phyloP scores from a whole-genome alignment of 2,888 invertebrate genomes.

The Salticus scenicus region DNA sequence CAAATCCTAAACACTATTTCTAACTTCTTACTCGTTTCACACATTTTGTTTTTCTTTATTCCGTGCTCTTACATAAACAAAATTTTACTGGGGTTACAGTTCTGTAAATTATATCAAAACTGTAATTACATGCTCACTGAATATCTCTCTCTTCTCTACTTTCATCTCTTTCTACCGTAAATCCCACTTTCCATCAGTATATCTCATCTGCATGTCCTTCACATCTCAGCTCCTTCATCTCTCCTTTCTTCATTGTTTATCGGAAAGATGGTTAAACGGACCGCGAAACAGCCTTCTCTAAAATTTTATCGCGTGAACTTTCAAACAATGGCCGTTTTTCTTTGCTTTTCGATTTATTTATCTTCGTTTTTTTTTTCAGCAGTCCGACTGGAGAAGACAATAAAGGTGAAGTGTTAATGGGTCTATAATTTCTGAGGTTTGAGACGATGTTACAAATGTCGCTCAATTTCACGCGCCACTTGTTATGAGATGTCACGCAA shows the following conservation, averaged over 20 bases:
- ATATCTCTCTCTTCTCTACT: too few species aligned
- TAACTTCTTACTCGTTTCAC: too few species aligned
- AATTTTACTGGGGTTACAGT: too few species aligned
- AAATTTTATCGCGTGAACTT: not conserved
- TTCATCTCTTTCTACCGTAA: too few species aligned
- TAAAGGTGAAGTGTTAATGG: slow-evolving; percentile 34
- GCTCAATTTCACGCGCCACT: slow-evolving; percentile 39
- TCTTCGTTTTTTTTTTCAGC: not conserved
- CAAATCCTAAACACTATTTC: too few species aligned
- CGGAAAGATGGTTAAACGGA: not conserved
- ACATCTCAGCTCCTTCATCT: not conserved
- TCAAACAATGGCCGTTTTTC: not conserved
- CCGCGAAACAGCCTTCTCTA: not conserved
- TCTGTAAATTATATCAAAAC: too few species aligned
- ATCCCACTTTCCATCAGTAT: too few species aligned
- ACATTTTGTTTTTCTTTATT: too few species aligned
- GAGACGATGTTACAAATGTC: slow-evolving; percentile 51
- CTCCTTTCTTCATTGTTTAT: not conserved
- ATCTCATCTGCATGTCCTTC: too few species aligned
- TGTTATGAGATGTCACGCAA: slow-evolving; percentile 30
- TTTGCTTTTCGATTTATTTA: too few species aligned
- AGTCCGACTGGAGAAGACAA: slow-evolving; percentile 10
- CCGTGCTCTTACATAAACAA: too few species aligned
- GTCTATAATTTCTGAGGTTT: slow-evolving; percentile 8
- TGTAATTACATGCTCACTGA: too few species aligned